phyloP scores from a whole-genome alignment of 2,888 invertebrate genomes.

The Clostera curtula region DNA sequence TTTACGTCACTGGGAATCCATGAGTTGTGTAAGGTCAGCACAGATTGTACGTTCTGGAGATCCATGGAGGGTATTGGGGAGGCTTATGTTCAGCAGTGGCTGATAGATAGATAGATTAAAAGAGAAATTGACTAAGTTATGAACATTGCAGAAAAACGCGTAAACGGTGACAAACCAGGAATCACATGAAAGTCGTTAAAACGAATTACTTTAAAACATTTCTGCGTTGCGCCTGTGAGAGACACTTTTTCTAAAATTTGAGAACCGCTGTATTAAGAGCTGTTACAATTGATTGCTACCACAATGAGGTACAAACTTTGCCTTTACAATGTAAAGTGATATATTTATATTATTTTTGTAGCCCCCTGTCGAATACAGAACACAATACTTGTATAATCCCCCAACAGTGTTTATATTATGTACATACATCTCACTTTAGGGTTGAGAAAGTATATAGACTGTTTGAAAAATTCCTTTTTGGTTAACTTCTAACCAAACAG shows the following conservation, averaged over 20 bases:
- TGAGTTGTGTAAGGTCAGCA: too few species aligned
- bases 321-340: constrained; percentile 63
- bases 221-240: too few species aligned
- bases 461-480: constrained; percentile 64
- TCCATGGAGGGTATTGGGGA: too few species aligned
- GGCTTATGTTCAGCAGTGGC: too few species aligned
- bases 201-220: too few species aligned
- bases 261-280: constrained; percentile 33
- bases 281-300: constrained; percentile 59
- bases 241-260: constrained; percentile 34
- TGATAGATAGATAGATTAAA: too few species aligned
- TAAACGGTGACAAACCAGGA: too few species aligned
- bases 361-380: constrained; percentile 42
- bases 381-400: constrained; percentile 52
- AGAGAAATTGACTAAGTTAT: too few species aligned
- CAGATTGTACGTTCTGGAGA: too few species aligned
- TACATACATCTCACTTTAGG: constrained; percentile 24
- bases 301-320: constrained; percentile 63
- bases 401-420: constrained; percentile 18
- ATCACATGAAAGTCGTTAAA: too few species aligned
- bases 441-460: constrained; percentile 26
- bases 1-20: too few species aligned
- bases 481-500: constrained; percentile 45
- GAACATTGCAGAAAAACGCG: too few species aligned
- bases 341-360: constrained; percentile 67